Conservation (phyloP, 2,113 vertebrate genomes). For the Ochotona curzoniae region DNA sequence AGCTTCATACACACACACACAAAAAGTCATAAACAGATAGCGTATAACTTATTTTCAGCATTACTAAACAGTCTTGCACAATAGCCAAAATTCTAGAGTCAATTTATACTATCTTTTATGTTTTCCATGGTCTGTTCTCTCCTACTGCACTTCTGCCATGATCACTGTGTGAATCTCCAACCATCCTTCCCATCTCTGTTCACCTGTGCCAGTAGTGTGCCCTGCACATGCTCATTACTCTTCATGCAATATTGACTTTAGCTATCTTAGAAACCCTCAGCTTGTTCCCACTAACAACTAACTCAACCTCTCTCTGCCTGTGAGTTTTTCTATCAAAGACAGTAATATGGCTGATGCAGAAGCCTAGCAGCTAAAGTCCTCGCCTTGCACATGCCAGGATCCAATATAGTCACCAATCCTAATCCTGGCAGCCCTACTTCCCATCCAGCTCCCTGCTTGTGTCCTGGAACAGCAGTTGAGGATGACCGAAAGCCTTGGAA, state of each 20-base stretch:
- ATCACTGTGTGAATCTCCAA: background rate
- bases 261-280: background rate
- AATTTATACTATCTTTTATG: background rate
- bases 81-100: background rate
- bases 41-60: background rate
- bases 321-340: background rate
- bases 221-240: background rate
- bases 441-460: too few relatives aligned
- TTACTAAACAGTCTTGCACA: background rate
- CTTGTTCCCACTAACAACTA: background rate
- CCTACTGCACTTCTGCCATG: background rate
- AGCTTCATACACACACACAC: background rate
- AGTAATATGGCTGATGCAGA: background rate
- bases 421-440: too few relatives aligned
- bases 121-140: background rate
- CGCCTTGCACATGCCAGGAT: too few relatives aligned
- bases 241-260: background rate
- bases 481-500: too few relatives aligned
- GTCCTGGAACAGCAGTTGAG: too few relatives aligned
- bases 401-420: too few relatives aligned
- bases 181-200: background rate
- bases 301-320: background rate
- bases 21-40: background rate
- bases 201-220: background rate
- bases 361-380: too few relatives aligned